Evolutionary conservation across 2,113 vertebrate genomes (phyloP).

Genomic region (Sander lucioperca): DNA sequence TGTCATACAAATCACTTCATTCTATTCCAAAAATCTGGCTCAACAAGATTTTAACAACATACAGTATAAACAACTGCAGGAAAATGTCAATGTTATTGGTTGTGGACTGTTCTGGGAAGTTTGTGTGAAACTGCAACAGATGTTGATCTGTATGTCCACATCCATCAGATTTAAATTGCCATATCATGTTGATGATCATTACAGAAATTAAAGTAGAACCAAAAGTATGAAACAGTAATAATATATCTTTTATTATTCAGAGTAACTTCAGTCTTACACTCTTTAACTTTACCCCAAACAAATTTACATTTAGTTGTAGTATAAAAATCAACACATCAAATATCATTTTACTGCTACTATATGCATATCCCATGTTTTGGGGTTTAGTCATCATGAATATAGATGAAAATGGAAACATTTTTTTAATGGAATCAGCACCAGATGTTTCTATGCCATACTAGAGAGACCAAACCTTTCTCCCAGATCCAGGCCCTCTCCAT

Average conservation of each 20-base stretch:
- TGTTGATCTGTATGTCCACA: no score
- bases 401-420: constrained; percentile 37
- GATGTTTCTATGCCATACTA: constrained; percentile 53
- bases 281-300: background rate
- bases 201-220: no score
- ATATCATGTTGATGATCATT: no score
- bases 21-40: no score
- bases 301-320: background rate
- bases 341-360: background rate
- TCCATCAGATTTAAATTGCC: no score
- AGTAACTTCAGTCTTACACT: background rate
- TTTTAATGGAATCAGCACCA: constrained; percentile 26
- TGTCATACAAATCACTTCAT: no score
- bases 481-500: constrained; percentile 57
- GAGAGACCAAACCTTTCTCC: constrained; percentile 59
- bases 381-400: constrained; percentile 1
- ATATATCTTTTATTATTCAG: background rate
- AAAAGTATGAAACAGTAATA: no score
- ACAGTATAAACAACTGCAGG: no score
- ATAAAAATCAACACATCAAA: background rate
- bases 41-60: no score
- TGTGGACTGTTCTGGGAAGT: no score
- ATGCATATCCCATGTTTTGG: background rate
- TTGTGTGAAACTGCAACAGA: no score
- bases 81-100: no score